Percentiles rank a stretch among this genome's conserved stretches.
Conservation (phyloP, 2,797 vertebrate genomes). For the Lophius americanus region DNA sequence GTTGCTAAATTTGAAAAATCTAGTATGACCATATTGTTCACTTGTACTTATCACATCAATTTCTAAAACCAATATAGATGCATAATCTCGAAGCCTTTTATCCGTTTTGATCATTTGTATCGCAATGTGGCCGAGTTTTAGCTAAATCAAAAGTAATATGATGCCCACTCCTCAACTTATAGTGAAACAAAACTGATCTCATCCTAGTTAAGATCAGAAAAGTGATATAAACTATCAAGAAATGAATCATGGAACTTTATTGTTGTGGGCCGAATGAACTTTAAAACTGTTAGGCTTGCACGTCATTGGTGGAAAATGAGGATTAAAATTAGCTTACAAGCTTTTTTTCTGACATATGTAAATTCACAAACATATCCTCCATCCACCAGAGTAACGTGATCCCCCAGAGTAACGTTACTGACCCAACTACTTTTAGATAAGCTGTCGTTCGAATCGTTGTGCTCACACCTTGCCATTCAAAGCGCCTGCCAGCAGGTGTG, state of each 20-base stretch:
- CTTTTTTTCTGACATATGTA: not conserved
- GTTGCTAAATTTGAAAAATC: not conserved
- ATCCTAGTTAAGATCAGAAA: not conserved
- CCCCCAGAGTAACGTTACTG: not conserved
- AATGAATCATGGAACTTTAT: no score
- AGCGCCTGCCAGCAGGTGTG: not conserved
- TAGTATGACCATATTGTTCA: not conserved
- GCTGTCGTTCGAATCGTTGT: no score
- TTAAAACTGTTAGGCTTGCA: not conserved
- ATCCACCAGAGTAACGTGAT: not conserved
- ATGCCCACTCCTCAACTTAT: not conserved
- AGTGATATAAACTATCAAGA: not conserved
- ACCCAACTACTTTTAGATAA: not conserved
- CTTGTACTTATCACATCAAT: not conserved
- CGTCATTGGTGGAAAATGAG: not conserved
- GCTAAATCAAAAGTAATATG: not conserved
- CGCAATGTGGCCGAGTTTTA: not conserved
- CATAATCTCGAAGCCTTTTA: no score
- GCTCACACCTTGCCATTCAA: not conserved
- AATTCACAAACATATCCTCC: conserved; percentile 5
- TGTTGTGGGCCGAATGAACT: not conserved
- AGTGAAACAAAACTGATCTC: not conserved
- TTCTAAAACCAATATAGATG: no score
- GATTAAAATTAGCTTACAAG: not conserved
- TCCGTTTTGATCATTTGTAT: not conserved